Conservation (phyloP, 2,797 vertebrate genomes). For the Danio tinwini region DNA sequence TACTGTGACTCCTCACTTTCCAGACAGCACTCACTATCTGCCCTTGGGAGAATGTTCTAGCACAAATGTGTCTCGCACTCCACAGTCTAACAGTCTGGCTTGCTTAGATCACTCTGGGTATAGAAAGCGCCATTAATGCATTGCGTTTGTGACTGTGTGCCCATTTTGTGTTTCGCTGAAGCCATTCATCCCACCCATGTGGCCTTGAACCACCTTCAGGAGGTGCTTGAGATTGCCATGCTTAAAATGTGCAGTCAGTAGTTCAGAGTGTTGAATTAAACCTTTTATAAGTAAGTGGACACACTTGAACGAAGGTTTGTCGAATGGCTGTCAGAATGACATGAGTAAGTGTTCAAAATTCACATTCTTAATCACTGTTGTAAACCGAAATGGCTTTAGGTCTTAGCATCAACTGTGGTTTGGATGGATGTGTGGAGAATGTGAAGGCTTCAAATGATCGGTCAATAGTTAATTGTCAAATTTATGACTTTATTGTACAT, state of each 20-base stretch:
- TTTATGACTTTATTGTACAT: too few relatives aligned
- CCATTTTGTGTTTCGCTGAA: neutral
- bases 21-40: constrained; percentile 33
- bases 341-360: neutral
- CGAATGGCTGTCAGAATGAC: neutral
- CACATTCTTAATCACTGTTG: neutral
- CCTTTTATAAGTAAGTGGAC: neutral
- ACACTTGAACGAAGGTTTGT: neutral
- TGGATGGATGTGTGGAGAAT: neutral
- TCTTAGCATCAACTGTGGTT: too few relatives aligned
- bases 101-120: constrained; percentile 24
- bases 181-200: neutral
- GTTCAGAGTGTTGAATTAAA: neutral
- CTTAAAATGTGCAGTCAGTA: constrained; percentile 7
- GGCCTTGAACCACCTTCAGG: constrained; percentile 25
- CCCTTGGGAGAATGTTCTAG: constrained; percentile 52
- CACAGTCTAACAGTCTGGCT: constrained; percentile 12
- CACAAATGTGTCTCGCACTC: constrained; percentile 37
- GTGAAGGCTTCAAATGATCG: neutral
- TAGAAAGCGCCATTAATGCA: neutral
- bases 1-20: constrained; percentile 47
- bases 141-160: neutral
- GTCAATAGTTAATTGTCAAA: neutral
- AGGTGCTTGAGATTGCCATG: constrained; percentile 15
- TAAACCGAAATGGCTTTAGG: neutral